Evolutionary conservation across 2,113 vertebrate genomes (phyloP).

Genomic region (Panthera uncia): DNA sequence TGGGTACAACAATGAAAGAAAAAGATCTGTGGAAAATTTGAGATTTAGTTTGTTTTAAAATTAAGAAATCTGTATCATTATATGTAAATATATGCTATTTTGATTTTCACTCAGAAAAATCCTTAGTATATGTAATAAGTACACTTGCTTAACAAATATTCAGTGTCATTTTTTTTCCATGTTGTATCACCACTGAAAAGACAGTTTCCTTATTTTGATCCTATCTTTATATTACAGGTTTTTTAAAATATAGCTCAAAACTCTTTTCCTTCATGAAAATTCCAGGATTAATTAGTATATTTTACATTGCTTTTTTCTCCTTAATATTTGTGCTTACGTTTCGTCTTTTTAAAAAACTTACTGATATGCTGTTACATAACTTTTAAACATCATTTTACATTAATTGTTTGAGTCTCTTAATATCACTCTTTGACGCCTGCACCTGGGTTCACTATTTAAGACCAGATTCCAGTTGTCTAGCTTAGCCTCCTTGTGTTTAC

Average conservation of each 20-base stretch:
- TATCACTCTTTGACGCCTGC: neutral
- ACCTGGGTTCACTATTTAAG: neutral
- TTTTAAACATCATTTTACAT: neutral
- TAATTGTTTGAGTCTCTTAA: neutral
- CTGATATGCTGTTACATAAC: neutral
- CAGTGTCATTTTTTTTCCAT: neutral
- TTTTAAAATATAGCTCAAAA: neutral
- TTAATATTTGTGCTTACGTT: neutral
- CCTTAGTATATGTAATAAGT: neutral
- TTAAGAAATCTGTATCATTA: neutral
- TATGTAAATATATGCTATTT: neutral
- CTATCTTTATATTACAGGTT: neutral
- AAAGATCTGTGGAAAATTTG: neutral
- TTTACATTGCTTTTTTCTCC: neutral
- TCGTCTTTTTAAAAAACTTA: neutral
- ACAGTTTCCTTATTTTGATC: neutral
- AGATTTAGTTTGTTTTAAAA: slow-evolving; percentile 17
- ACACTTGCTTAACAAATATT: neutral
- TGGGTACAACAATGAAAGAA: neutral
- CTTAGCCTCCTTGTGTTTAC: neutral
- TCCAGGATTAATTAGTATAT: neutral
- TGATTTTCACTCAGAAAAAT: neutral
- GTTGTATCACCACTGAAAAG: neutral
- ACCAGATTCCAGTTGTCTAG: neutral
- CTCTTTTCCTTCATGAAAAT: neutral